These are phyloP conservation scores for Hemistola chrysoprasaria DNA, from an alignment of 2,888 invertebrate genomes.

Conservation along the genomic window DNA sequence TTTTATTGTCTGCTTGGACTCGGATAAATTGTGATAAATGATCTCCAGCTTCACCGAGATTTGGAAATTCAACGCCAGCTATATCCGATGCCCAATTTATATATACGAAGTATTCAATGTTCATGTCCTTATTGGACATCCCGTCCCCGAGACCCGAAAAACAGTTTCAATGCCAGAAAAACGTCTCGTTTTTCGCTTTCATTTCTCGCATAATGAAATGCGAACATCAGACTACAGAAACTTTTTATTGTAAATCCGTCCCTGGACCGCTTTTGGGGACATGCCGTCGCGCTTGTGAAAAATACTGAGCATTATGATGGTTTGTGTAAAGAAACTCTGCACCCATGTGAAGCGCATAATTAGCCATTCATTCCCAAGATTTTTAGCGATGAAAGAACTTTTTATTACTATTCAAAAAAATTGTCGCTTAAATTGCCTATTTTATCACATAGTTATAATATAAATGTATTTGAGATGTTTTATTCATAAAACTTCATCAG, in stretches of 20 bases:
- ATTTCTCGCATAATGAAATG: conserved; percentile 69
- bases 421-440: not conserved
- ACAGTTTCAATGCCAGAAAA: conserved; percentile 49
- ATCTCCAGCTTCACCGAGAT: conserved; percentile 57
- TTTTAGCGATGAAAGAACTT: conserved; percentile 8
- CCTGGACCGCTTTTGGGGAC: conserved; percentile 54
- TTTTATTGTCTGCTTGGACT: conserved; percentile 70
- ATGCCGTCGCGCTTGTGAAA: conserved; percentile 62
- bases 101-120: conserved; percentile 28
- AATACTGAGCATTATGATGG: conserved; percentile 52
- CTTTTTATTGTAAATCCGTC: conserved; percentile 62
- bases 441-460: not conserved
- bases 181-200: conserved; percentile 62
- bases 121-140: conserved; percentile 42
- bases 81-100: conserved; percentile 60
- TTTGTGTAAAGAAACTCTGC: conserved; percentile 39
- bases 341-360: conserved; percentile 19
- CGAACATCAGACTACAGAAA: conserved; percentile 55
- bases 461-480: conserved; percentile 20
- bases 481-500: conserved; percentile 18
- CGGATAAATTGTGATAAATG: conserved; percentile 76
- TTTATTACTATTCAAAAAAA: conserved; percentile 7
- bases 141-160: conserved; percentile 39
- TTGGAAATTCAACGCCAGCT: conserved; percentile 56
- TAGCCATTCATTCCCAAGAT: conserved; percentile 15